Evolutionary conservation across 2,797 vertebrate species (phyloP), one percentile per base, ranked within the genome.

Genomic region (Lithobates sylvaticus): DNA sequence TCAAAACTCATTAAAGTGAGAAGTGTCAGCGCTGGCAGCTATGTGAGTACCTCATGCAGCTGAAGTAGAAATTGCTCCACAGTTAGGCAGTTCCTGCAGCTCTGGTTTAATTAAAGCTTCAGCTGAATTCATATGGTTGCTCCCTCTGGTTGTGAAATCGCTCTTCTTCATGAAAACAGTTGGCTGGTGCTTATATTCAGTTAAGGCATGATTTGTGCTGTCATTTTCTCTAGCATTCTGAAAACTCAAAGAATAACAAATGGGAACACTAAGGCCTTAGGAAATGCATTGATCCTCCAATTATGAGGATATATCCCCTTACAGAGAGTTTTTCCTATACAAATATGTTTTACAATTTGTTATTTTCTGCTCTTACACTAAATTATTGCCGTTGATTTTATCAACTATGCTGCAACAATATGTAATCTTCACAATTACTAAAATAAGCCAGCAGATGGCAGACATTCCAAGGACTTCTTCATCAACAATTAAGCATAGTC

Each of bases 81-180:
- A 21, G 42, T 82, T 54, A 27, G 67, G 54, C 67, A 72, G 50
- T 50, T 72, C 76, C 58, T 64, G 15, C 32, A 69, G 83, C 26
- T 75, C 77, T 50, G 84, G 76, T 84, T 86, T 82, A 88, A 88
- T 88, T 83, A 81, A 75, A 80, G 67, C 54, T 84, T 75, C 10
- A 26, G 72, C 39, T 72, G 78, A 74, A 87, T 77, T 44, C 58
- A 50, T 13, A 27, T 34, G 26, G 69, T 15, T 74, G 39, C 68
- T 65, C 69, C 54, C 76, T 42, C 58, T 69, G 26, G 68, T 78
- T 71, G 67, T 58, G 54, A 32, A 81, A 71, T 61, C 27, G 26
- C 32, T 83, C 42, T 69, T 72, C 27, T 27, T 72, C 29, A 34
- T 61, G 47, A 72, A 5, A 81, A 74, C 69, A 81, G 32, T 82